phyloP scores from a whole-genome alignment of 2,113 vertebrate genomes.

The Himantopus leucocephalus region DNA sequence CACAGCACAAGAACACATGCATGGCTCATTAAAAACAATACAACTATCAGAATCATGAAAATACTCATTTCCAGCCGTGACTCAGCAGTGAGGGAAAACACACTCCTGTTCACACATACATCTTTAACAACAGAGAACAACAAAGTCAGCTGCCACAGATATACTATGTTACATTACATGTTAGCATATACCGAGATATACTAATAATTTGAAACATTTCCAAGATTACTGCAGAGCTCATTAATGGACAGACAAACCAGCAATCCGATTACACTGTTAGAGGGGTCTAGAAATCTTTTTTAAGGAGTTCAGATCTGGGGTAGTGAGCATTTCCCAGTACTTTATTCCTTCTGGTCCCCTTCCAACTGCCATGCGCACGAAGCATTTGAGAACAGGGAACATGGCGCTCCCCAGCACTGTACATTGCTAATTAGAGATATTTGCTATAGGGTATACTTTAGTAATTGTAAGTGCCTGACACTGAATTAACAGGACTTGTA shows the following conservation, averaged over 20 bases:
- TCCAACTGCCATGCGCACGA: background rate
- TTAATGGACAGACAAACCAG: background rate
- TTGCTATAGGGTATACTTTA: background rate
- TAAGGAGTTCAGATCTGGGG: background rate
- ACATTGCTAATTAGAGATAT: background rate
- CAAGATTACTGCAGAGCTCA: background rate
- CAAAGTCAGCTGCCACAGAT: background rate
- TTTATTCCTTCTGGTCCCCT: background rate
- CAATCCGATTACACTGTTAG: background rate
- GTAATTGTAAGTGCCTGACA: background rate
- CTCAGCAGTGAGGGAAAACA: background rate
- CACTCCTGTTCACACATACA: background rate
- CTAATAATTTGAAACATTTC: background rate
- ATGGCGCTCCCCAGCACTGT: background rate
- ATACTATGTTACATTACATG: accelerated
- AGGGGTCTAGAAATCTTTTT: background rate
- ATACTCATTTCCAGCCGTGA: background rate
- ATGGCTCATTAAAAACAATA: background rate
- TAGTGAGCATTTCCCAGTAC: background rate
- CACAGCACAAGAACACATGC: background rate
- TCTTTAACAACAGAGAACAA: background rate
- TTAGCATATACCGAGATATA: background rate
- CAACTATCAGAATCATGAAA: background rate
- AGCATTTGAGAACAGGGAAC: background rate
- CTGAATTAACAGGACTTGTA: background rate